Base-by-base conservation (phyloP, 2,113 vertebrate genomes). In the Sarotherodon lohbergeri region DNA sequence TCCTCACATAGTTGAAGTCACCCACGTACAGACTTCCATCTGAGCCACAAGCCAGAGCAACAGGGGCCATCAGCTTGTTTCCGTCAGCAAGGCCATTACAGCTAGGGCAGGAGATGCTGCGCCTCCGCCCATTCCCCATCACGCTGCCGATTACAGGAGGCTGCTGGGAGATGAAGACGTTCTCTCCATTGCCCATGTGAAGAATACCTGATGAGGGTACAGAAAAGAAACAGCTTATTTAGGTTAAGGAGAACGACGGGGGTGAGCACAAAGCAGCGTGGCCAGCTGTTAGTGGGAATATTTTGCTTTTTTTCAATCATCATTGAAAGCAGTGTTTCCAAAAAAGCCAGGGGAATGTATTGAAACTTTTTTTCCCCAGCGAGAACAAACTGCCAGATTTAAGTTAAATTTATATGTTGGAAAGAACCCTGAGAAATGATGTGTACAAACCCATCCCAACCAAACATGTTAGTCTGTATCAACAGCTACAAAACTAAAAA, bases 161-260 rank as follows among this genome's bases (percentile, higher is more conserved):
- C 95, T 99, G 99, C 97, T 99, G 98, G 82, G 98, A 99, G 91
- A 99, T 98, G 92, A 99, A 99, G 93, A 99, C 96, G 95, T 99
- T 99, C 94, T 99, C 99, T 1, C 99, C 99, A 0, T 99, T 99
- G 78, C 98, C 99, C 96, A 99, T 99, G 95, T 99, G 98, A 86
- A 99, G 95, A 95, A 99, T 99, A 41, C 99, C 99, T 99, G 94
- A 88, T 17, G 90, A 87, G 90, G 50, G 13, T 54, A 84, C 10
- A 86, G 82, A 19, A 84, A 55, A 84, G 50, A 84, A 27, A 89
- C 57, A 81, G 36, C 63, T 36, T 80, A 54, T 84, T 91, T 61
- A 16, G 34, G 5, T 13, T 79, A 27, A 81, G 43, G 36, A 79
- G 14, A 59, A 78, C 13, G 34, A 7, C 2, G 3, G 3, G 22